phyloP scores from a whole-genome alignment of 92 coral and sea anemone species.

The Desmophyllum pertusum region DNA sequence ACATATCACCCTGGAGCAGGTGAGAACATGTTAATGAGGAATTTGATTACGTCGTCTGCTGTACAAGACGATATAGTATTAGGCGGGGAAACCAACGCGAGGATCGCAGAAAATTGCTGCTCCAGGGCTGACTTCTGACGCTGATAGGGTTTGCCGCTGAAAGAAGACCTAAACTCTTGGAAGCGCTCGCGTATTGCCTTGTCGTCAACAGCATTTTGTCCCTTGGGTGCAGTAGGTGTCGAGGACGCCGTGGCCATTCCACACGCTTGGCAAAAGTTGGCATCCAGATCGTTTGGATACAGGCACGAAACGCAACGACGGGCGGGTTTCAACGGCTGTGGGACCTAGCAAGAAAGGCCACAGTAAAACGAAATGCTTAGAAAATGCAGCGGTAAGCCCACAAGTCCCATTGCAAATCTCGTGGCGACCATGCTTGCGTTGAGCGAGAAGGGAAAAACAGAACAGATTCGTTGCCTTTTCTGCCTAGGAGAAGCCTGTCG shows the following conservation, averaged over 20 bases:
- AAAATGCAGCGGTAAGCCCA: no score
- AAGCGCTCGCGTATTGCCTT: conserved; percentile 8
- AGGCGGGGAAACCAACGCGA: conserved; percentile 20
- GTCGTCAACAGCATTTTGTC: not conserved
- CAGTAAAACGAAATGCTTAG: no score
- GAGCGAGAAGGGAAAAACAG: no score
- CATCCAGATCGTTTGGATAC: conserved; percentile 51
- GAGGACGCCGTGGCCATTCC: conserved; percentile 42
- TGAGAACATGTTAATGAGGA: conserved; percentile 35
- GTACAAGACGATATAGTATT: conserved; percentile 45
- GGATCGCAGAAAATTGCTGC: conserved; percentile 35
- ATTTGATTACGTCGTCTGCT: conserved; percentile 51
- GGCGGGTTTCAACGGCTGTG: no score
- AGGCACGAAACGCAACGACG: no score
- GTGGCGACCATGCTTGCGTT: no score
- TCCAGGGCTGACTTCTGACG: conserved; percentile 62
- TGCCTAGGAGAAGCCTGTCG: no score
- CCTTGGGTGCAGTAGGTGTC: not conserved
- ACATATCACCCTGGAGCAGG: conserved; percentile 23
- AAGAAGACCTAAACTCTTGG: conserved; percentile 19
- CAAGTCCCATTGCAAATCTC: no score
- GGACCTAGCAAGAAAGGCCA: no score
- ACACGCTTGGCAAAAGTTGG: no score
- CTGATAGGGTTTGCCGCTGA: conserved; percentile 44
- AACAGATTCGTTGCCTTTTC: no score